Evolutionary conservation across 2,113 vertebrate genomes (phyloP).

Genomic region (Misgurnus mizolepis): DNA sequence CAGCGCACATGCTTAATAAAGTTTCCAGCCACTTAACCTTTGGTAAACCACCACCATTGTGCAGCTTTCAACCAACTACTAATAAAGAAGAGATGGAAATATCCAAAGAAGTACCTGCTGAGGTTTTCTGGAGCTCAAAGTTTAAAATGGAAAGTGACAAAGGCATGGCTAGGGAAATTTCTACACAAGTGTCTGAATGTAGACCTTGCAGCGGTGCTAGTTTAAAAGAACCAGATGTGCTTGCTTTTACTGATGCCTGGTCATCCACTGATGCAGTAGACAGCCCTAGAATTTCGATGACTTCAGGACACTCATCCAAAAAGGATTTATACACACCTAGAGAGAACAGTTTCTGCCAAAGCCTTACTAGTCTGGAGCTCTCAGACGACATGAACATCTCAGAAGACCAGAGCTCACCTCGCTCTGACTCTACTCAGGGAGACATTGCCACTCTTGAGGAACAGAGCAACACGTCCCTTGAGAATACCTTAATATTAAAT

Average conservation of each 20-base stretch:
- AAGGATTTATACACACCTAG: conserved; percentile 47
- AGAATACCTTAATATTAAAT: conserved; percentile 19
- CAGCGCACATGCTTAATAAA: conserved; percentile 35
- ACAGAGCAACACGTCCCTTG: conserved; percentile 32
- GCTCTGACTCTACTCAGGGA: conserved; percentile 52
- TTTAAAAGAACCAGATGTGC: conserved; percentile 63
- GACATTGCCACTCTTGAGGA: conserved; percentile 52
- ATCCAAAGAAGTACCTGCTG: conserved; percentile 77
- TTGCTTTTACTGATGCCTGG: conserved; percentile 73
- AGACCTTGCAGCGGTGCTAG: conserved; percentile 50
- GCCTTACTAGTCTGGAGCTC: conserved; percentile 55
- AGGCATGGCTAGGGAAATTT: background rate
- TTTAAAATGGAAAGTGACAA: background rate
- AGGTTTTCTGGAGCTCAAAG: conserved; percentile 76
- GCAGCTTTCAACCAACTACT: conserved; percentile 60
- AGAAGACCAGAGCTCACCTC: conserved; percentile 48
- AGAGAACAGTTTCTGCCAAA: conserved; percentile 56
- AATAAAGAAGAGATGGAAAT: conserved; percentile 62
- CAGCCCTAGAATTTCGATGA: conserved; percentile 63
- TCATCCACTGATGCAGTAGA: conserved; percentile 75
- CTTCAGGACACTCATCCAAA: conserved; percentile 65
- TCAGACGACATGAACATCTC: conserved; percentile 48
- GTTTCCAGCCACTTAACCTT: conserved; percentile 28
- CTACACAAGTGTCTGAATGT: background rate
- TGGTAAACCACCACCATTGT: conserved; percentile 40